A percentile compares a stretch with the other conserved stretches of the same genome.
Conservation (phyloP, 2,888 invertebrate species). For the Acrocyrtus sp. region DNA sequence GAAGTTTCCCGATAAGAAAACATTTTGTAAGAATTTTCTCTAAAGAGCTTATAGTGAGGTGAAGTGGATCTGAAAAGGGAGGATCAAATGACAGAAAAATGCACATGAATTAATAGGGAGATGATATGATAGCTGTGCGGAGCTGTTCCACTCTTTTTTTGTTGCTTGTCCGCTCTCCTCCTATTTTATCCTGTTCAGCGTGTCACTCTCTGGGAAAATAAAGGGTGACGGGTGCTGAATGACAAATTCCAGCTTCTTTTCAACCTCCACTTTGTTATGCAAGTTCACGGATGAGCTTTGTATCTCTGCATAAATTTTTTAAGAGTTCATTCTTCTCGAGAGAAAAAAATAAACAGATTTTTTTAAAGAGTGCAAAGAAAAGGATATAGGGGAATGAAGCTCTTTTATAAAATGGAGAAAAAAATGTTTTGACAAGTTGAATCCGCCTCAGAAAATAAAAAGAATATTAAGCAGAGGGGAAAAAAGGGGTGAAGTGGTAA, state of each 20-base stretch:
- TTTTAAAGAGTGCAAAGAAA: neutral
- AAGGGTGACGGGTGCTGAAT: conserved; percentile 34
- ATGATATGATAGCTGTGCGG: conserved; percentile 47
- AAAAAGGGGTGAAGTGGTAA: too few species aligned
- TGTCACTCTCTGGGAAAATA: conserved; percentile 3
- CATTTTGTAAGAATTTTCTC: neutral
- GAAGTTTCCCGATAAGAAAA: neutral
- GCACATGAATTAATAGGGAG: conserved; percentile 35
- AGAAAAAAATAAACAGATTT: neutral
- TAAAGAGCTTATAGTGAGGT: neutral
- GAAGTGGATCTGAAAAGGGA: conserved; percentile 13
- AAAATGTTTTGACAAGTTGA: conserved; percentile 36
- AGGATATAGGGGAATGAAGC: neutral
- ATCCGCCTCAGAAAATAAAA: conserved; percentile 31
- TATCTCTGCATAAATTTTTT: neutral
- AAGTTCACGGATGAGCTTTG: conserved; percentile 14
- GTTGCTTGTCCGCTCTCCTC: too few species aligned
- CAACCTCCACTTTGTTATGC: conserved; percentile 28
- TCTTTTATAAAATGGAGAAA: too few species aligned
- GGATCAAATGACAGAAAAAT: conserved; percentile 41
- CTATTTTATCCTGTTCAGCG: neutral
- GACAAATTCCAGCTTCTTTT: conserved; percentile 36
- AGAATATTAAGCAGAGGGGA: too few species aligned
- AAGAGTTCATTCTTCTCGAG: neutral
- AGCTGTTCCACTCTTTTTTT: conserved; percentile 31